phyloP scores from a whole-genome alignment of 2,113 vertebrate species.

The Polypterus bichir region DNA sequence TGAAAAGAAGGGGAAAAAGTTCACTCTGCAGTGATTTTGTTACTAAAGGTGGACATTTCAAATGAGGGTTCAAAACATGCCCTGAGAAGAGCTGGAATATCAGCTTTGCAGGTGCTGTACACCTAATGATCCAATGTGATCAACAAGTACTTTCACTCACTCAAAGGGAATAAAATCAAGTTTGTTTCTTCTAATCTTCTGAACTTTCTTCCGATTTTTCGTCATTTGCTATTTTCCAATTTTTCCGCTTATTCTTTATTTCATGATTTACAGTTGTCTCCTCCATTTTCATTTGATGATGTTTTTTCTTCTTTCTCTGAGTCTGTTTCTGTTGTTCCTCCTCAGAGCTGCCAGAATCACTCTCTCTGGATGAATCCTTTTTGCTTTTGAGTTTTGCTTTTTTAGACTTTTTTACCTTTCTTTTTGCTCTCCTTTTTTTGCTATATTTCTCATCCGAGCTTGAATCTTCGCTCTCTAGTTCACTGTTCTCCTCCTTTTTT shows the following conservation, averaged over 20 bases:
- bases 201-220: slow-evolving; percentile 72
- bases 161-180: neutral
- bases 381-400: slow-evolving; percentile 28
- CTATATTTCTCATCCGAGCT: slow-evolving; percentile 41
- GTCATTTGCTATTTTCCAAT: slow-evolving; percentile 71
- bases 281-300: neutral
- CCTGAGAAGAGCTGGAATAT: no score
- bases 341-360: slow-evolving; percentile 39
- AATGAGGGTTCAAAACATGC: no score
- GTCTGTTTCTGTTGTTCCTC: slow-evolving; percentile 31
- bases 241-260: slow-evolving; percentile 38
- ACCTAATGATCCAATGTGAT: no score
- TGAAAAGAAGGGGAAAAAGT: no score
- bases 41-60: no score
- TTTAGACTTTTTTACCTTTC: slow-evolving; percentile 37
- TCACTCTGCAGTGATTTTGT: no score
- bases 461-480: slow-evolving; percentile 34
- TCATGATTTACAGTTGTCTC: neutral
- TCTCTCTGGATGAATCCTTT: slow-evolving; percentile 18
- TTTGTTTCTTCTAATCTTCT: slow-evolving; percentile 42
- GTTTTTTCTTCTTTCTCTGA: slow-evolving; percentile 32
- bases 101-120: no score
- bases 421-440: slow-evolving; percentile 38
- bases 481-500: slow-evolving; percentile 42
- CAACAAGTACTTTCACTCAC: neutral